Conservation (phyloP, 2,888 invertebrate genomes). For the Himalopsyche tibetana region DNA sequence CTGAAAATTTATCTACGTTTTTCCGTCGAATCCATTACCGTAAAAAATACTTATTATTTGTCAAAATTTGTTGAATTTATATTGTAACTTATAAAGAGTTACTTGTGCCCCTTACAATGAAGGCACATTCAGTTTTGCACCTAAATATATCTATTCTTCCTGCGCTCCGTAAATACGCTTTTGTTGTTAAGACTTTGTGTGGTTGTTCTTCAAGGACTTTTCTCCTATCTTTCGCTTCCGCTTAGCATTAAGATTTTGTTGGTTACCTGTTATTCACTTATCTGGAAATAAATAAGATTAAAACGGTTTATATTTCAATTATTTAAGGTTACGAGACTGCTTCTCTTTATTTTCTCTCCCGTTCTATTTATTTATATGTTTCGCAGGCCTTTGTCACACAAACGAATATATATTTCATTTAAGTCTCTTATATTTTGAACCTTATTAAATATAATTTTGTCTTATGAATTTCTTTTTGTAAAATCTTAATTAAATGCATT, state of each 20-base stretch:
- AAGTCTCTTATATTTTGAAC: too few species aligned
- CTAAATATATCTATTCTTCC: constrained; percentile 8
- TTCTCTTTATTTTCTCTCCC: background rate
- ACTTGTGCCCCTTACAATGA: background rate
- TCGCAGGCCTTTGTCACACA: background rate
- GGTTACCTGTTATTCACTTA: constrained; percentile 34
- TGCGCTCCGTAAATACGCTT: background rate
- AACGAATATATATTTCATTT: background rate
- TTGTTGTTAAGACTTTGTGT: constrained; percentile 6
- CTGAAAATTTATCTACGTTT: too few species aligned
- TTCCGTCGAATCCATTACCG: too few species aligned
- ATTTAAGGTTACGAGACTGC: background rate
- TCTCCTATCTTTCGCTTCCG: constrained; percentile 10
- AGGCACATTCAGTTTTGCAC: background rate
- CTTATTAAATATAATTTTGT: too few species aligned
- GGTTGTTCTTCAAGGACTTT: constrained; percentile 15
- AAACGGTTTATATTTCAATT: constrained; percentile 34
- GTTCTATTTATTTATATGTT: constrained; percentile 32
- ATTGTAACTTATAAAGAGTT: background rate
- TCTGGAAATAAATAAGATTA: constrained; percentile 30
- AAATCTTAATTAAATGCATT: too few species aligned
- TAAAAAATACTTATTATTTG: too few species aligned
- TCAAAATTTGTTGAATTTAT: background rate
- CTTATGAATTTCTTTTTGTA: too few species aligned
- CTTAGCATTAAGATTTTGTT: background rate